These are phyloP conservation scores for Stictonetta naevosa DNA, from an alignment of 2,113 vertebrate species.

Conservation along the genomic window DNA sequence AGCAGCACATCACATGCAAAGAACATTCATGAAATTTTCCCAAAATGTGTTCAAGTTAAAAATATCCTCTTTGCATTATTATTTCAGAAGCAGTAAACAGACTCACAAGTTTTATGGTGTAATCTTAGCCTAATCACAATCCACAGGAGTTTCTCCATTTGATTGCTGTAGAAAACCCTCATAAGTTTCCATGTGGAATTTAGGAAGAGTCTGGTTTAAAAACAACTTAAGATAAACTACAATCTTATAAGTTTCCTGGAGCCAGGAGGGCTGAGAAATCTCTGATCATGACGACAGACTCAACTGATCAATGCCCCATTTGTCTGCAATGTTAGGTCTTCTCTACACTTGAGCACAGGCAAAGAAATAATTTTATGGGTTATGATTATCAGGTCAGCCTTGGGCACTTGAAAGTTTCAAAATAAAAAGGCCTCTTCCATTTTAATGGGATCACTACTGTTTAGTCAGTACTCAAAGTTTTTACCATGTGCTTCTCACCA, in stretches of 20 bases:
- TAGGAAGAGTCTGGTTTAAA: not conserved
- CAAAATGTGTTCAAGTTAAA: not conserved
- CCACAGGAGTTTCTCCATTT: not conserved
- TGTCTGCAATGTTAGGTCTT: not conserved
- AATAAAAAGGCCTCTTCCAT: not conserved
- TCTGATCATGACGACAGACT: not conserved
- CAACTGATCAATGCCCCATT: not conserved
- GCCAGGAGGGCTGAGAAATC: not conserved
- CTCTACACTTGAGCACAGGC: not conserved
- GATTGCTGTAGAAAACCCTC: not conserved
- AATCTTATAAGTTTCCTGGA: not conserved
- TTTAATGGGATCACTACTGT: not conserved
- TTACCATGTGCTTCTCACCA: fast-evolving
- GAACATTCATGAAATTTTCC: not conserved
- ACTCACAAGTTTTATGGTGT: not conserved
- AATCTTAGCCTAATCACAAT: not conserved
- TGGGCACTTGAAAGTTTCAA: not conserved
- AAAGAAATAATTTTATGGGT: not conserved
- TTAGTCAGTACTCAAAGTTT: not conserved
- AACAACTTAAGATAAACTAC: not conserved
- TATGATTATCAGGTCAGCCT: fast-evolving
- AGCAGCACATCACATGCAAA: not conserved
- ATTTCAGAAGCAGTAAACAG: not conserved
- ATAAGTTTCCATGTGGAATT: not conserved
- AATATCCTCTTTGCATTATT: not conserved